Conservation (phyloP, 1,140 invertebrate genomes). For the Diploscapter pachys region DNA sequence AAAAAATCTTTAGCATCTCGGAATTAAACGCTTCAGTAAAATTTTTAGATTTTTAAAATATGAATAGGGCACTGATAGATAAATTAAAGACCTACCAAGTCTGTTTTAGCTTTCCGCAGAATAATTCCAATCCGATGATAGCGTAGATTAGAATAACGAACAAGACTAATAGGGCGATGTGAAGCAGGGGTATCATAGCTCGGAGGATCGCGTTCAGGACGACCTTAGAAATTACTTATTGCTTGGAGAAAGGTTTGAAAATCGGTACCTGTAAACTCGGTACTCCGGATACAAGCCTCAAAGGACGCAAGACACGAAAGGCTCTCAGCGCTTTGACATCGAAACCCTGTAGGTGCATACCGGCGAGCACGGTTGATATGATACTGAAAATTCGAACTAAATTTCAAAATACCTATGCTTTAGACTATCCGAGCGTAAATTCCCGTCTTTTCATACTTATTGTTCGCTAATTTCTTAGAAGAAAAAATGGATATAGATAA, state of each 20-base stretch:
- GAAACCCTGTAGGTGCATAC: conserved; percentile 87
- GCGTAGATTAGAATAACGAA: conserved; percentile 99
- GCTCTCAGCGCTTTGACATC: conserved; percentile 97
- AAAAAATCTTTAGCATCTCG: no score
- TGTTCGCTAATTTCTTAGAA: no score
- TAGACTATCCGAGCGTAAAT: no score
- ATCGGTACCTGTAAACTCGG: conserved; percentile 70
- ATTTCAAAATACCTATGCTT: no score
- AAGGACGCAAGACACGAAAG: conserved; percentile 90
- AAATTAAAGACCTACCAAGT: conserved; percentile 76
- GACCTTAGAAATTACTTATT: conserved; percentile 85
- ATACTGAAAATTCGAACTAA: conserved; percentile 69
- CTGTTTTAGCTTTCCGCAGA: conserved; percentile 91
- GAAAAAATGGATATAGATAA: no score
- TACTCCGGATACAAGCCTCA: conserved; percentile 94
- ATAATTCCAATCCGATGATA: conserved; percentile 96
- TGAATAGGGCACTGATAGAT: no score
- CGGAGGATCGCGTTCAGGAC: conserved; percentile 98
- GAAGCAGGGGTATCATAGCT: conserved; percentile 97
- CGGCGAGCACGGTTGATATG: conserved; percentile 84
- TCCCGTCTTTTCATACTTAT: no score
- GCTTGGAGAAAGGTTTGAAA: neutral
- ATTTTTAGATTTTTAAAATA: no score
- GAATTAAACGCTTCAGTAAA: no score
- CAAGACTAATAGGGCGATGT: conserved; percentile 95